Percentiles rank a stretch among this genome's conserved stretches.
Evolutionary conservation across 2,113 vertebrate genomes (phyloP).

Genomic region (Sebastes fasciatus): DNA sequence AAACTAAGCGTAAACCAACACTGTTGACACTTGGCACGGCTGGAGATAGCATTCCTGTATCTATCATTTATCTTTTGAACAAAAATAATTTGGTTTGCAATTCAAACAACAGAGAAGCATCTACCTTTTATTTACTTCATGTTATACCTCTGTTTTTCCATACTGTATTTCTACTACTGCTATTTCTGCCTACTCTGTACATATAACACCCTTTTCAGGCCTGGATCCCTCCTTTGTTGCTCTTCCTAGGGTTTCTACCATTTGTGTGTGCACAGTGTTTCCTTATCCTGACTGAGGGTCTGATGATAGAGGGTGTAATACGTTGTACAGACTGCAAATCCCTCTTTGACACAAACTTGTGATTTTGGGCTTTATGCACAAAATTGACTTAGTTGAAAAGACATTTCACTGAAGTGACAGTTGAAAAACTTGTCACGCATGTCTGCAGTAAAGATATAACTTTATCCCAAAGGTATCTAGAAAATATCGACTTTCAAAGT

Average conservation of each 20-base stretch:
- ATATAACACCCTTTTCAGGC: too few species aligned
- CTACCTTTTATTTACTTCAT: background rate
- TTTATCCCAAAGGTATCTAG: background rate
- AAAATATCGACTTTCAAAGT: background rate
- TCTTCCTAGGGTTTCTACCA: background rate
- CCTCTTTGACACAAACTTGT: background rate
- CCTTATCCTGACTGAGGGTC: background rate
- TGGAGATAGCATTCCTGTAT: background rate
- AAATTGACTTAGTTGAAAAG: background rate
- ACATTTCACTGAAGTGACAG: slow-evolving; percentile 6
- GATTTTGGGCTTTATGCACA: background rate
- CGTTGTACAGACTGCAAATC: background rate
- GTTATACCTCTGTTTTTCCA: background rate
- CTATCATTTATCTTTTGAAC: background rate
- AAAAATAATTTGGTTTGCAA: background rate
- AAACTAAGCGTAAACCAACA: slow-evolving; percentile 5
- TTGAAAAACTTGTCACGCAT: background rate
- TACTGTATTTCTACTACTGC: background rate
- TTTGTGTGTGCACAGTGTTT: background rate
- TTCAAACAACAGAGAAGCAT: background rate
- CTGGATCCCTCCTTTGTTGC: background rate
- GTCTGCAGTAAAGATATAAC: background rate
- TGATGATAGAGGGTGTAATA: background rate
- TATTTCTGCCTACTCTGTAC: background rate
- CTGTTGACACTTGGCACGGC: background rate